These are phyloP conservation scores for Philypnodon macrostomus DNA, from an alignment of 2,797 vertebrate genomes.

Conservation along the genomic window DNA sequence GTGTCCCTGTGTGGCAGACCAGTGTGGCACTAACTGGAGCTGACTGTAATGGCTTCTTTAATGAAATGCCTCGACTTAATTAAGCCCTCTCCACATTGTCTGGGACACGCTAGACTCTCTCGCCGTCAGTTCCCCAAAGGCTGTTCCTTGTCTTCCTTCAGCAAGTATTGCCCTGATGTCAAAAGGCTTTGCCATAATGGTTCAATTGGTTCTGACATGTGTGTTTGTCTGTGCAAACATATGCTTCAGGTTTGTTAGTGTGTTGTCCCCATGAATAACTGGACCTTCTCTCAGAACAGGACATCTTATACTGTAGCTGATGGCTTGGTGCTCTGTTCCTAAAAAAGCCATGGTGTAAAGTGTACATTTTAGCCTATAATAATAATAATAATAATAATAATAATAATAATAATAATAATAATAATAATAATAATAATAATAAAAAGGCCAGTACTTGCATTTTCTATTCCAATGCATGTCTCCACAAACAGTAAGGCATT, in stretches of 20 bases:
- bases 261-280: too few species aligned
- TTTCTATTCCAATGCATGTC: too few species aligned
- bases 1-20: constrained; percentile 54
- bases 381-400: too few species aligned
- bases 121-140: constrained; percentile 45
- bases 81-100: constrained; percentile 65
- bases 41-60: constrained; percentile 78
- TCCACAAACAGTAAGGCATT: too few species aligned
- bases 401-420: too few species aligned
- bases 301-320: too few species aligned
- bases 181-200: constrained; percentile 55
- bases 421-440: too few species aligned
- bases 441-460: too few species aligned
- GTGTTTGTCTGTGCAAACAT: constrained; percentile 60
- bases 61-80: constrained; percentile 75
- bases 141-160: constrained; percentile 42
- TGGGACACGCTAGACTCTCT: constrained; percentile 42
- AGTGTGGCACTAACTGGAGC: constrained; percentile 69
- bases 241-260: constrained; percentile 61
- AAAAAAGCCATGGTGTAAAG: too few species aligned
- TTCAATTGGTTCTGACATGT: constrained; percentile 56
- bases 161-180: constrained; percentile 45
- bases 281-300: too few species aligned
- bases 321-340: too few species aligned
- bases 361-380: too few species aligned